Evolutionary conservation across 2,888 invertebrate genomes (phyloP).

Genomic region (Cosmia pyralina): DNA sequence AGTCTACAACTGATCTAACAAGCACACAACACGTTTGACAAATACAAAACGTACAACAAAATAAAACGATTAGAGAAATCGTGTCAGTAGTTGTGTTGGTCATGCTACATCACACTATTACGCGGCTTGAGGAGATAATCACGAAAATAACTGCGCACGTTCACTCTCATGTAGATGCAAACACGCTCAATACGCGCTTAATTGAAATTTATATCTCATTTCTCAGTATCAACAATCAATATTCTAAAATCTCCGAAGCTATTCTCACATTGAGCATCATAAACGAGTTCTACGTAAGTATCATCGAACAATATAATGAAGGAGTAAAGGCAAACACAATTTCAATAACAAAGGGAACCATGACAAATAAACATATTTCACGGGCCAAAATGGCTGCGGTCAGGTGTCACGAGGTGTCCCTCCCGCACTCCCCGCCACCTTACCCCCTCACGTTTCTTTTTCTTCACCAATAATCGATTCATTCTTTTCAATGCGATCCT

Average conservation of each 20-base stretch:
- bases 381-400: conserved; percentile 90
- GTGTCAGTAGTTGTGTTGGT: conserved; percentile 76
- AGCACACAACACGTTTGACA: conserved; percentile 41
- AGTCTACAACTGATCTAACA: conserved; percentile 31
- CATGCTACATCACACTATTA: conserved; percentile 72
- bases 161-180: conserved; percentile 74
- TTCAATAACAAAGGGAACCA: conserved; percentile 90
- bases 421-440: conserved; percentile 70
- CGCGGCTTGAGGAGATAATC: conserved; percentile 82
- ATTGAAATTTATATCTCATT: conserved; percentile 90
- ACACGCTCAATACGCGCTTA: conserved; percentile 86
- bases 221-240: conserved; percentile 90
- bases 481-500: conserved; percentile 83
- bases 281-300: conserved; percentile 87
- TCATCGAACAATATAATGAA: conserved; percentile 90
- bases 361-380: conserved; percentile 91
- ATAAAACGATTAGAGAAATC: conserved; percentile 79
- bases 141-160: conserved; percentile 81
- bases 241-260: conserved; percentile 88
- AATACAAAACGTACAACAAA: conserved; percentile 64
- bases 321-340: conserved; percentile 90
- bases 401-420: conserved; percentile 86
- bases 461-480: conserved; percentile 86
- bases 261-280: conserved; percentile 86
- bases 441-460: conserved; percentile 75